These are phyloP conservation scores for Holotrichia oblita DNA, from an alignment of 1,140 invertebrate species.

Conservation along the genomic window DNA sequence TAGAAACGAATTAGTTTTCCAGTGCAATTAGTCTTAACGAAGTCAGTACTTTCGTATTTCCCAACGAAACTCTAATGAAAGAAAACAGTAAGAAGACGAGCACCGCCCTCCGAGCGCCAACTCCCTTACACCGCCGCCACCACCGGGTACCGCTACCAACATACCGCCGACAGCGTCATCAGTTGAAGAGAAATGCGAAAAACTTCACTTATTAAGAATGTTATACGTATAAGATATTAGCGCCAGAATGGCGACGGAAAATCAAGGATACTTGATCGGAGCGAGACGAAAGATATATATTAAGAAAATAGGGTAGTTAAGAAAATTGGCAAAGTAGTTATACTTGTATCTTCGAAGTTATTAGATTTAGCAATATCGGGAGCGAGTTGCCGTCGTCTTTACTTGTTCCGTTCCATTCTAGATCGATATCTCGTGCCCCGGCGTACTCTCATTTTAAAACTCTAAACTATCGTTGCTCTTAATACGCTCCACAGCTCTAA, in stretches of 20 bases:
- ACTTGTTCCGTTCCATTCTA: neutral
- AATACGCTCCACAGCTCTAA: neutral
- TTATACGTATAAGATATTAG: conserved; percentile 55
- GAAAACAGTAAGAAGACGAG: conserved; percentile 48
- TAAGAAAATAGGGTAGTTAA: conserved; percentile 58
- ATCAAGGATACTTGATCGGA: conserved; percentile 37
- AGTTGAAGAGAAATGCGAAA: conserved; percentile 56
- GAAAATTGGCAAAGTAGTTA: conserved; percentile 58
- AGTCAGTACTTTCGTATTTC: conserved; percentile 52
- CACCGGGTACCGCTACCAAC: neutral
- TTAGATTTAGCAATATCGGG: conserved; percentile 48
- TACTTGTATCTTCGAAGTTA: conserved; percentile 53
- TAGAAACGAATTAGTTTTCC: conserved; percentile 37
- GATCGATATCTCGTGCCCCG: conserved; percentile 15
- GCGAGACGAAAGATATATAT: conserved; percentile 50
- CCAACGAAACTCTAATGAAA: conserved; percentile 46
- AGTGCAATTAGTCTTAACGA: conserved; percentile 52
- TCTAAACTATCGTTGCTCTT: conserved; percentile 28
- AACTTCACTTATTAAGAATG: conserved; percentile 59
- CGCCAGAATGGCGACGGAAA: conserved; percentile 45
- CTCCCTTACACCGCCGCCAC: neutral
- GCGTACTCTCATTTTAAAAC: conserved; percentile 16
- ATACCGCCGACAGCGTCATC: conserved; percentile 13
- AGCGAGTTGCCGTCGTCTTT: neutral
- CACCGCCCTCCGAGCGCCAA: neutral